Evolutionary conservation across 2,888 invertebrate species (phyloP), one percentile per base, ranked within the genome.

Genomic region (Brenthis hecate): DNA sequence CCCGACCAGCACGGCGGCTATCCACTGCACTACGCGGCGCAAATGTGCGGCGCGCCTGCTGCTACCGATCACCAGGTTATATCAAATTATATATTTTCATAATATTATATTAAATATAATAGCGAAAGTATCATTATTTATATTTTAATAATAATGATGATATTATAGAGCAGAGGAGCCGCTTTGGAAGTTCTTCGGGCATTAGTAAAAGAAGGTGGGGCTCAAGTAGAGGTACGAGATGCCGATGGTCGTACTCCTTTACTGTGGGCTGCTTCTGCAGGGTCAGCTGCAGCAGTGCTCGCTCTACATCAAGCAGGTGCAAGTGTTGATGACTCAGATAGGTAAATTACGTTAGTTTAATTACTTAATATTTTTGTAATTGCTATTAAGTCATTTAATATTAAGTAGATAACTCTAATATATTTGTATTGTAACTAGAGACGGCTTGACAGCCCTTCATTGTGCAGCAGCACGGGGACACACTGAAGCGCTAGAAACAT

Each of bases 391-490:
- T 32, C 13, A 53, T 62, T 13, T 48, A 28, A 11, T 13, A 32
- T 32, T 14, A 53, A 53, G 2, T 4, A 16, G 16, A 16, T 14
- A 13, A 19, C 8, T 28, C 13, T 23, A 2, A 16, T 28, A 13
- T 16, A 19, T 48, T 8, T 53, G 53, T 50, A n/a, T 60, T 54
- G 13, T 58, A 54, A 54, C 6, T 86, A 97, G 97, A 83, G 99
- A 99, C 83, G 98, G 98, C 0, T 91, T 99, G 6, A 98, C 98
- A 65, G 99, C 99, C 0, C 89, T 99, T 36, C 99, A 99, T 83
- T 99, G 99, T 86, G 99, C 99, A 0, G 98, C 99, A 0, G 99
- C 98, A 1, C 94, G 99, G 66, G 99, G 99, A 0, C 99, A 99
- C 84, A 96, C 96, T 0, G 97, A 98, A 80, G 98, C 98, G 78